Conservation (phyloP, 2,888 invertebrate genomes). For the Andrena trimmerana region DNA sequence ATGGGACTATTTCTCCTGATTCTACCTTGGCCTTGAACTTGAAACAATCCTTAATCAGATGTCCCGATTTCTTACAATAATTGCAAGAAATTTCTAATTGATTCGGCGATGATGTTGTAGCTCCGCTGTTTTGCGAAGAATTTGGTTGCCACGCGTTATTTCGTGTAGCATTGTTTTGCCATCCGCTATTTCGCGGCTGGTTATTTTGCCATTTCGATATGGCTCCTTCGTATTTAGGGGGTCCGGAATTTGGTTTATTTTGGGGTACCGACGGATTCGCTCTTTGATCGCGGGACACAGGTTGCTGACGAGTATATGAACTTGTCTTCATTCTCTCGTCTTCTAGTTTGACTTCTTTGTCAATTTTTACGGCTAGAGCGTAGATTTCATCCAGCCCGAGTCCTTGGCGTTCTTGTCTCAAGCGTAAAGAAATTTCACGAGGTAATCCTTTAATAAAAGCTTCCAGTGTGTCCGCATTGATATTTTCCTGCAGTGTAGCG, state of each 20-base stretch:
- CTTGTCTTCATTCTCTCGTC: neutral
- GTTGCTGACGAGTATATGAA: neutral
- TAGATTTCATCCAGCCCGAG: neutral
- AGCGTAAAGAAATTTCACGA: neutral
- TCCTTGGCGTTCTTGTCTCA: neutral
- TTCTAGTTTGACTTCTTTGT: neutral
- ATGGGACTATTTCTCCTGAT: no score
- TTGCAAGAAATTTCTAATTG: neutral
- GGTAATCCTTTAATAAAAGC: neutral
- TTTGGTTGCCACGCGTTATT: neutral
- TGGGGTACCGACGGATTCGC: neutral
- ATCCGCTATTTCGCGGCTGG: no score
- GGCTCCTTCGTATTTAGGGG: no score
- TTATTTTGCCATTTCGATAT: no score
- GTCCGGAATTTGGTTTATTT: neutral
- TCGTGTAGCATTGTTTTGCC: neutral
- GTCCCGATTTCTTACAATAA: neutral
- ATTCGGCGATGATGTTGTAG: neutral
- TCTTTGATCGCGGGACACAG: neutral
- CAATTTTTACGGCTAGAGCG: neutral
- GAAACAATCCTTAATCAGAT: neutral
- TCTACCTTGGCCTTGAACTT: neutral
- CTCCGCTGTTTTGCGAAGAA: no score
- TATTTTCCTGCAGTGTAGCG: neutral
- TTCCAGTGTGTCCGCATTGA: neutral